Evolutionary conservation across 2,113 vertebrate species (phyloP).

Genomic region (Scalopus aquaticus): DNA sequence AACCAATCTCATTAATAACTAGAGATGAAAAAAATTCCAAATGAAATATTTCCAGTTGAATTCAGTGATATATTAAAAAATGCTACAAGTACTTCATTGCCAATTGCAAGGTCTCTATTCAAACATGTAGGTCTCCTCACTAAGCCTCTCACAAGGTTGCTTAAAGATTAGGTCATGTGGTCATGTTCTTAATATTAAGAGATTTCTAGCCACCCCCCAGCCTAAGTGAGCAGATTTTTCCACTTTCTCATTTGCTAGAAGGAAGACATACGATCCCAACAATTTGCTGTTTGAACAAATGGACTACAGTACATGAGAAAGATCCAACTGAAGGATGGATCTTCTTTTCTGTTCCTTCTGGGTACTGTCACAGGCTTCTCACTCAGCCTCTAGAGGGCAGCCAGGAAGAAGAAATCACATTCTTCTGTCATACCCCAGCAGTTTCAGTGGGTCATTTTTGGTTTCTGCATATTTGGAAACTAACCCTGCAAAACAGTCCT

Average conservation of each 20-base stretch:
- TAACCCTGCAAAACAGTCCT: background rate
- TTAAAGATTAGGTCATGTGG: background rate
- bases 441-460: background rate
- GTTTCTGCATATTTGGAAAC: slow-evolving; percentile 8
- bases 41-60: background rate
- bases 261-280: background rate
- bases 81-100: background rate
- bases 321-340: background rate
- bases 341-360: background rate
- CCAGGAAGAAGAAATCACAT: slow-evolving; percentile 20
- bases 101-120: background rate
- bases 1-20: background rate
- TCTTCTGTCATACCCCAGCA: background rate
- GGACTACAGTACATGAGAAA: background rate
- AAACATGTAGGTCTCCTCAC: background rate
- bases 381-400: background rate
- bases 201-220: background rate
- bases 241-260: background rate
- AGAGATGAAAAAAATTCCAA: background rate
- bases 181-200: background rate
- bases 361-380: background rate
- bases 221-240: background rate
- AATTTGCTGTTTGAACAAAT: background rate
- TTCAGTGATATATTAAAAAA: background rate
- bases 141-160: background rate